Percentiles rank a stretch among this genome's conserved stretches.
phyloP scores from a whole-genome alignment of 2,888 invertebrate genomes.

The Drosophila anomelani region DNA sequence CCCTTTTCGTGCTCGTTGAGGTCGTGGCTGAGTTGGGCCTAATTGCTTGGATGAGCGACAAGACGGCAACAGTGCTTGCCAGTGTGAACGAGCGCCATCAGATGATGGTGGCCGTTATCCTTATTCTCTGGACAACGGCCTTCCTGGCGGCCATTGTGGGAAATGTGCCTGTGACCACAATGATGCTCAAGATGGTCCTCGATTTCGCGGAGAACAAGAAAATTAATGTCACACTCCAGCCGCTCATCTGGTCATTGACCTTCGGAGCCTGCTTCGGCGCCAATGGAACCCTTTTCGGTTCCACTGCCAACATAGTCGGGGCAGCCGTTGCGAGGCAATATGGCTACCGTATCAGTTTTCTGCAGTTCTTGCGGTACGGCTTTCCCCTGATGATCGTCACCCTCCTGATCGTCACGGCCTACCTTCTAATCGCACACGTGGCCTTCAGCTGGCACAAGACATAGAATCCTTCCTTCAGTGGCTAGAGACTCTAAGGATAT shows the following conservation, averaged over 20 bases:
- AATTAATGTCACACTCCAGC: constrained; percentile 90
- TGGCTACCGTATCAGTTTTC: constrained; percentile 93
- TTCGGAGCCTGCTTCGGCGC: constrained; percentile 96
- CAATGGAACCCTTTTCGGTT: constrained; percentile 95
- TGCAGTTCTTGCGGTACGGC: constrained; percentile 92
- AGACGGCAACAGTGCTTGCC: constrained; percentile 88
- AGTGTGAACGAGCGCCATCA: constrained; percentile 87
- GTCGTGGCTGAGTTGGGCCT: constrained; percentile 91
- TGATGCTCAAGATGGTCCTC: constrained; percentile 93
- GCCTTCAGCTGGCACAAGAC: constrained; percentile 86
- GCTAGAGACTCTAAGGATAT: neutral
- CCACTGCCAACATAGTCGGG: constrained; percentile 95
- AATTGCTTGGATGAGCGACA: constrained; percentile 91
- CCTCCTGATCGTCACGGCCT: constrained; percentile 87
- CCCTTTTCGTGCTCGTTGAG: constrained; percentile 96
- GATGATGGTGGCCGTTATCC: constrained; percentile 89
- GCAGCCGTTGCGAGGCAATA: constrained; percentile 96
- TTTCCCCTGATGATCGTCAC: constrained; percentile 92
- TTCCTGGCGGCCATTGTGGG: constrained; percentile 94
- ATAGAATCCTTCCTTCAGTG: neutral
- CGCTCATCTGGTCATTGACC: constrained; percentile 93
- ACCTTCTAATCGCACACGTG: constrained; percentile 90
- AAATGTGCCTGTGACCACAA: constrained; percentile 95
- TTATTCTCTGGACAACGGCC: constrained; percentile 93
- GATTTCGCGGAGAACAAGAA: constrained; percentile 88